These are phyloP conservation scores for Ibidorhyncha struthersii DNA, from an alignment of 2,113 vertebrate genomes.

Conservation along the genomic window DNA sequence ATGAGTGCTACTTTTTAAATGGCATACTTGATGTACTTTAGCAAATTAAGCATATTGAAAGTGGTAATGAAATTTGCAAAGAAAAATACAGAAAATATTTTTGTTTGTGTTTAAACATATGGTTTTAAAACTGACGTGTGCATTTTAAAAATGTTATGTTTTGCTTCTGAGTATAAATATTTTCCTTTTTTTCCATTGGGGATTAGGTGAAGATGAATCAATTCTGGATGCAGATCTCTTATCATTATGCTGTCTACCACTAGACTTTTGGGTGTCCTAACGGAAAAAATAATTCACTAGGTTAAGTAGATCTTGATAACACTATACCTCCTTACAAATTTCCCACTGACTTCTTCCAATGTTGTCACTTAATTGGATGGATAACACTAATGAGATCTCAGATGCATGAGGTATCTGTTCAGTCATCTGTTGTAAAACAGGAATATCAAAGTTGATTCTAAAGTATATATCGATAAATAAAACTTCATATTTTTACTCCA, in stretches of 20 bases:
- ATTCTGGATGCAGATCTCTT: neutral
- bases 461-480: neutral
- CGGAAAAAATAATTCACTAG: neutral
- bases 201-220: neutral
- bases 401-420: neutral
- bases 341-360: neutral
- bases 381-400: neutral
- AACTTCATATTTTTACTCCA: neutral
- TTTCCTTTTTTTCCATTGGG: neutral
- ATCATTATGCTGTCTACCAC: neutral
- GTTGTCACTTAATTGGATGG: neutral
- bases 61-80: conserved; percentile 6
- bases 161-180: neutral
- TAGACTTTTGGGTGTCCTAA: neutral
- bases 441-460: neutral
- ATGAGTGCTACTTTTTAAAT: conserved; percentile 29
- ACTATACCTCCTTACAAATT: neutral
- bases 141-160: neutral
- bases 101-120: conserved; percentile 42
- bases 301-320: neutral
- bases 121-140: conserved; percentile 45
- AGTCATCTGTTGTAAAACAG: neutral
- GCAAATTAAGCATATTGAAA: conserved; percentile 27
- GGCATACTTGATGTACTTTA: neutral
- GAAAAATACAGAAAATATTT: conserved; percentile 45